Base-by-base conservation (phyloP, 2,797 vertebrate species). In the Pangasius larnaudii region DNA sequence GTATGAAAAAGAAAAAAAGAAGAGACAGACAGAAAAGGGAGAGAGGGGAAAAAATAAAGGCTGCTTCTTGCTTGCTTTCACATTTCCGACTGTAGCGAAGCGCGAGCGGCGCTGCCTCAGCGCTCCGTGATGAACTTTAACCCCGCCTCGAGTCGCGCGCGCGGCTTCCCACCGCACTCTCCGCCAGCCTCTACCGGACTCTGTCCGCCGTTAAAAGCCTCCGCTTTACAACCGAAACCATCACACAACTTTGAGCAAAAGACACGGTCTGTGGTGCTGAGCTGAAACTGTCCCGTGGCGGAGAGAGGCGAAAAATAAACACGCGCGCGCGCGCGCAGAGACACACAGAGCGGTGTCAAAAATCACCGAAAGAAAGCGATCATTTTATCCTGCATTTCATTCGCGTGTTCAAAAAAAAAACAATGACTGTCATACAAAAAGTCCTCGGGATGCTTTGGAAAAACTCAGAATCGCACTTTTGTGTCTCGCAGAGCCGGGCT, bases 111-210 rank as follows among this genome's bases (percentile, higher is more conserved):
- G 94, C 95, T 91, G 80, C 10, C 82, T 93, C 93, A 94, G 95
- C 94, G 95, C 96, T 96, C 96, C 96, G 96, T 93, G 96, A 94
- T 97, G 97, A 98, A 98, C 98, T 97, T 98, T 97, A 97, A 97
- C 97, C 97, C 97, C 97, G 96, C 97, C 96, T 97, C 96, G 96
- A 96, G 96, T 96, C 96, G 94, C 95, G 95, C 95, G 92, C 87
- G 63, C 82, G 82, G 82, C 63, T 84, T 84, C 82, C 63, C 82
- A 86, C 87, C 82, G 82, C 82, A 84, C 82, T 69, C 63, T 53
- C 63, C 82, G n/a, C 63, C 81, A 84, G 33, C 86, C 81, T 74
- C 75, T 79, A 79, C 85, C 85, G 79, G 74, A 86, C 46, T 79
- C 59, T 53, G 74, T 95, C 96, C 94, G 95, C 96, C 96, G 96